Base-by-base conservation (phyloP, 2,888 invertebrate genomes). In the Melipona beecheii region DNA sequence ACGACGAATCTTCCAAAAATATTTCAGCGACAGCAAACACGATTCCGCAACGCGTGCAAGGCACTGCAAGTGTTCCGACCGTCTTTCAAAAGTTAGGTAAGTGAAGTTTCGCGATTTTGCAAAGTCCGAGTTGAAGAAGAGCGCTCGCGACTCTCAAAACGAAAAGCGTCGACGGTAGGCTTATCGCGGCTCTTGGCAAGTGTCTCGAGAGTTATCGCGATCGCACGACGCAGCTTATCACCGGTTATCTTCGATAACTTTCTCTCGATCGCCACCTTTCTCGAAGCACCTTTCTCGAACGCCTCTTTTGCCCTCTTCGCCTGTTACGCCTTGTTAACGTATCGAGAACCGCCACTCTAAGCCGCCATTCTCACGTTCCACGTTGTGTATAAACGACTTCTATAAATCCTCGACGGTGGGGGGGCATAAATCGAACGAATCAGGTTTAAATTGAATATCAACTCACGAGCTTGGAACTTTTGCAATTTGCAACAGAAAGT, bases 181-280 rank as follows among this genome's bases (percentile, higher is more conserved):
- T 79, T 81, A 81, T 81, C 79, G 56, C 11, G 24, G 50, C 27
- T 79, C 65, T 69, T 11, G 66, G 50, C 27, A 64, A 69, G 56
- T 74, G 64, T 81, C 69, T 62, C 49, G 64, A 62, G 68, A 49
- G 79, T 75, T 75, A 70, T 79, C 64, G 69, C 56, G 50, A 49
- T 54, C 64, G 24, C 21, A 43, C 27, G 58, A 5, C 58, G 36
- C 36, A 72, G 71, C 62, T 79, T 79, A 81, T 81, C 79, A 64
- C 64, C 15, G 2, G n/a, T 43, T 3, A 31, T 19, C 68, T 62
- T 75, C 24, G 13, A 69, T n/a, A 17, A n/a, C 54, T 49, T 62
- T 21, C 54, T 54, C 68, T 21, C 43, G 31, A 75, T 66, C 24
- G 56, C 66, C 62, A 19, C 64, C 24, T 31, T 72, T 52, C 36